phyloP scores from a whole-genome alignment of 2,888 invertebrate genomes.

The Molorchus minor region DNA sequence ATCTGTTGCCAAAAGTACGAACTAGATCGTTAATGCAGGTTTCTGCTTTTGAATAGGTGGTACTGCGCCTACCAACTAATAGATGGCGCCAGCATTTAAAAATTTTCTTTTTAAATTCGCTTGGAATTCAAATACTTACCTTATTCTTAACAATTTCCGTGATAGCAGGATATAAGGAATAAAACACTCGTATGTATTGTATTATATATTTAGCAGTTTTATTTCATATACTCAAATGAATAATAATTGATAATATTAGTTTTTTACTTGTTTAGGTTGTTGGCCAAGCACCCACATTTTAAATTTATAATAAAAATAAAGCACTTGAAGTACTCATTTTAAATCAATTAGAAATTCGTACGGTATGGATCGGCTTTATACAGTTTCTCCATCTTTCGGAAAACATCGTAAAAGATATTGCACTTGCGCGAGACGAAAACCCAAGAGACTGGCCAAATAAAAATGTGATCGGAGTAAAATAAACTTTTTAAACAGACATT shows the following conservation, averaged over 20 bases:
- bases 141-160: too few relatives aligned
- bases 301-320: conserved; percentile 46
- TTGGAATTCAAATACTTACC: too few relatives aligned
- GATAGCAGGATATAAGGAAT: too few relatives aligned
- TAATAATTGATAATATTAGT: conserved; percentile 51
- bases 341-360: conserved; percentile 25
- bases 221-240: conserved; percentile 54
- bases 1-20: too few relatives aligned
- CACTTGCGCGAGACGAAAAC: conserved; percentile 7
- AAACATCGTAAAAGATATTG: conserved; percentile 14
- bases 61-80: too few relatives aligned
- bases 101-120: too few relatives aligned
- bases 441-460: conserved; percentile 7
- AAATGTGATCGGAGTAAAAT: too few relatives aligned
- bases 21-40: too few relatives aligned
- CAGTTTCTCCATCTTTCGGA: neutral
- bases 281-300: conserved; percentile 52
- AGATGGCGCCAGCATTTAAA: too few relatives aligned
- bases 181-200: conserved; percentile 23
- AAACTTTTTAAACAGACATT: too few relatives aligned
- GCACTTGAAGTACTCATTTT: conserved; percentile 40
- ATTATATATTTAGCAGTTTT: conserved; percentile 54
- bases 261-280: conserved; percentile 46
- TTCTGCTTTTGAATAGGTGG: too few relatives aligned
- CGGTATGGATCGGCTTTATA: conserved; percentile 35